Evolutionary conservation across 2,113 vertebrate species (phyloP).

Genomic region (Alectura lathami): DNA sequence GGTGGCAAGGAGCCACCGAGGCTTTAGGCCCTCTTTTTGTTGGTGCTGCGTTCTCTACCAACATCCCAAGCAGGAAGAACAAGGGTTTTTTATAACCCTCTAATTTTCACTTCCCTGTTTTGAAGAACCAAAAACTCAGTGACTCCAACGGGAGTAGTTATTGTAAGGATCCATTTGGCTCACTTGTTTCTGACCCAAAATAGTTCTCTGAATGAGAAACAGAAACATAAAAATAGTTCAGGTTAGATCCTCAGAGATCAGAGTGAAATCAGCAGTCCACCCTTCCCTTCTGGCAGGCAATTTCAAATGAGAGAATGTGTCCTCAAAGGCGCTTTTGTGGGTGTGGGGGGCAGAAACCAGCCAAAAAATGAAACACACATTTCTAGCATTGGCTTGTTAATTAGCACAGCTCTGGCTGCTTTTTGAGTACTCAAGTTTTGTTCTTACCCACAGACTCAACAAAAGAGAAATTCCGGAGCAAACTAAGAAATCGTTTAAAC

Average conservation of each 20-base stretch:
- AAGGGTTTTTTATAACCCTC: neutral
- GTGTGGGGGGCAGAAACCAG: neutral
- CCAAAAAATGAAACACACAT: neutral
- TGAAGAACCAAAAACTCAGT: neutral
- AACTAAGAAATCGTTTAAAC: neutral
- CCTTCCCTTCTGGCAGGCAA: conserved; percentile 1
- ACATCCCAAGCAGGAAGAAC: neutral
- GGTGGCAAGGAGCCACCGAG: neutral
- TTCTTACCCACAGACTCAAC: neutral
- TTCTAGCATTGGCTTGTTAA: neutral
- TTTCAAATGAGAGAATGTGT: neutral
- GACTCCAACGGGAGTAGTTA: neutral
- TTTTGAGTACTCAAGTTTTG: neutral
- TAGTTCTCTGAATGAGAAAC: neutral
- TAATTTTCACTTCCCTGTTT: neutral
- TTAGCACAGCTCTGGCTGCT: neutral
- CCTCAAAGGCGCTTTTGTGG: neutral
- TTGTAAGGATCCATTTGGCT: neutral
- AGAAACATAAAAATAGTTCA: neutral
- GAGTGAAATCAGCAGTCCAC: neutral
- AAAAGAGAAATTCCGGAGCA: neutral
- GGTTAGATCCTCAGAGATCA: neutral
- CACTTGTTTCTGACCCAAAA: neutral
- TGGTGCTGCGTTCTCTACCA: neutral
- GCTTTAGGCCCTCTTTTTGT: neutral